Base-by-base conservation (phyloP, 2,888 invertebrate species). In the Cybosia mesomella region DNA sequence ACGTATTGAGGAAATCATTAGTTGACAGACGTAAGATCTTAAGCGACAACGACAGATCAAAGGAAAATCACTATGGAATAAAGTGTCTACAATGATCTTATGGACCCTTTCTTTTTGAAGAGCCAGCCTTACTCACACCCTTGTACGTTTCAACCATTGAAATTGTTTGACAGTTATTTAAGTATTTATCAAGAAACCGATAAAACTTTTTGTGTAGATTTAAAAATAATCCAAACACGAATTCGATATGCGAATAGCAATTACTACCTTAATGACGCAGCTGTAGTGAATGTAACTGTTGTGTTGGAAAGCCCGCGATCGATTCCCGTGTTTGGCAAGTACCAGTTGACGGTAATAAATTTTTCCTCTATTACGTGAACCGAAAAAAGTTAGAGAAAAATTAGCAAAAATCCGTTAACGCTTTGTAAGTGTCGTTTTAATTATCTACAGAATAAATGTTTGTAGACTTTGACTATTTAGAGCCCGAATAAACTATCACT, bases 101-200 rank as follows among this genome's bases (percentile, higher is more conserved):
- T 18, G 18, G 43, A 18, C 7, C 4, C 8, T 49, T 49, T 49
- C n/a, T 49, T 9, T 49, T 49, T 49, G 49, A n/a, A n/a, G 2
- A 9, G n/a, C n/a, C 9, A 2, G 9, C 1, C 2, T n/a, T n/a
- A 9, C 9, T 49, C n/a, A 49, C n/a, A 49, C 49, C 8, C 1
- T 49, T 49, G n/a, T n/a, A 2, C 2, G 9, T 49, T 49, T 18
- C 1, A 49, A n/a, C 49, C 1, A 2, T 49, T 9, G 82, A 75
- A 80, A 82, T 82, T 71, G 75, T 57, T 71, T 80, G 73, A 75
- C 74, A 77, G 71, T 32, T 62, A 21, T 75, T 65, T 82, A 49
- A 8, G 18, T 43, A 73, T 80, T 73, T 75, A 67, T 74, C 66
- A 57, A 60, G 55, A 68, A 63, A 59, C 61, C 34, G n/a, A 64